phyloP scores from a whole-genome alignment of 2,888 invertebrate species.

The Luperina testacea region DNA sequence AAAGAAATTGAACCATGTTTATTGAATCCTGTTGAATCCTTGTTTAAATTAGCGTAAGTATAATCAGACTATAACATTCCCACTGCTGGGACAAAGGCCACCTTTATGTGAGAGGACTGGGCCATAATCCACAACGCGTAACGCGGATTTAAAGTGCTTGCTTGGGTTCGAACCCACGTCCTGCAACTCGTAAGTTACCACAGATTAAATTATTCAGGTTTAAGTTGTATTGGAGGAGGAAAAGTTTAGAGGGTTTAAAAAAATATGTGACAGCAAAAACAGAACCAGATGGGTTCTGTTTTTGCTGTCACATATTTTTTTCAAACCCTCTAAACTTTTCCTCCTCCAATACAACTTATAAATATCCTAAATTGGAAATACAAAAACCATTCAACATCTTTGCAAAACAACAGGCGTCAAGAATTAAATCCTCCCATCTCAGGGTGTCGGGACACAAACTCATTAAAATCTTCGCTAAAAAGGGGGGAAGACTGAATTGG shows the following conservation, averaged over 20 bases:
- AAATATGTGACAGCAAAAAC: not conserved
- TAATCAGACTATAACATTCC: not conserved
- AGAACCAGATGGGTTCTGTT: not conserved
- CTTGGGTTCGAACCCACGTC: not conserved
- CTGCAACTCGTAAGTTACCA: too few species aligned
- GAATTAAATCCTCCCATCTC: conserved; percentile 46
- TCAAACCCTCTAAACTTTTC: not conserved
- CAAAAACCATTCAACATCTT: conserved; percentile 28
- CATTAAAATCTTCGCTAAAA: conserved; percentile 65
- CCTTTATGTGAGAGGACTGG: not conserved
- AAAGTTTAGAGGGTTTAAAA: too few species aligned
- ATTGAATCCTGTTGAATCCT: not conserved
- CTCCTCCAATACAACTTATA: not conserved
- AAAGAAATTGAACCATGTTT: not conserved
- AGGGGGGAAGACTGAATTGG: conserved; percentile 64
- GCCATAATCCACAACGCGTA: not conserved
- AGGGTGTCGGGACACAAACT: conserved; percentile 48
- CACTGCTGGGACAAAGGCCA: too few species aligned
- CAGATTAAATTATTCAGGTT: too few species aligned
- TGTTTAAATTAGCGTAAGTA: not conserved
- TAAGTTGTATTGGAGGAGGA: too few species aligned
- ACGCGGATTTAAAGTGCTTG: not conserved
- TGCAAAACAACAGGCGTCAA: conserved; percentile 42
- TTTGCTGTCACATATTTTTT: too few species aligned
- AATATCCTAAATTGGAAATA: conserved; percentile 2